These are phyloP conservation scores for Eurosta solidaginis DNA, from an alignment of 1,140 invertebrate genomes.

Conservation along the genomic window DNA sequence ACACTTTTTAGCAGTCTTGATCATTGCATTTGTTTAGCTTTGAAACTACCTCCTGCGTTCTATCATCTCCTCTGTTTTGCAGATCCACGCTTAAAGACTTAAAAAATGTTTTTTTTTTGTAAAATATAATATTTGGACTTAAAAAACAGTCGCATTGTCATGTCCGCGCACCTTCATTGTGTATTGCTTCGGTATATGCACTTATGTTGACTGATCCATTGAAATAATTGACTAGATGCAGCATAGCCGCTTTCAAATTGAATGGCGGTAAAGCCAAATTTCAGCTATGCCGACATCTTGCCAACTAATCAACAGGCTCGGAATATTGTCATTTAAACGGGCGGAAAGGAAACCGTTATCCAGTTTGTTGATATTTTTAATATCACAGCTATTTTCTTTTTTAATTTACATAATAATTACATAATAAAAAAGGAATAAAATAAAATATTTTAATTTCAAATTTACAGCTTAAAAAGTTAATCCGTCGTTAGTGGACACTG, in stretches of 20 bases:
- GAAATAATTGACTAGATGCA: conserved; percentile 59
- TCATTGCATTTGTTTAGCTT: too few relatives aligned
- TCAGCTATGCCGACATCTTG: conserved; percentile 61
- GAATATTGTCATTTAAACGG: background rate
- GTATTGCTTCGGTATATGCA: background rate
- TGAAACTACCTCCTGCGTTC: too few relatives aligned
- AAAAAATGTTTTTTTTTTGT: too few relatives aligned
- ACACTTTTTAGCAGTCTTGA: too few relatives aligned
- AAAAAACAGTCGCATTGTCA: too few relatives aligned
- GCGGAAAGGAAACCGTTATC: background rate
- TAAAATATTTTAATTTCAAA: background rate
- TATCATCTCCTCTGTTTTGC: too few relatives aligned
- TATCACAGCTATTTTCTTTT: background rate
- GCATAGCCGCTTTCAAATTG: conserved; percentile 51
- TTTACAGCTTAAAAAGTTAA: conserved; percentile 38
- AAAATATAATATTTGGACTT: too few relatives aligned
- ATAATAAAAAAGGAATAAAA: background rate
- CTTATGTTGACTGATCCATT: conserved; percentile 48
- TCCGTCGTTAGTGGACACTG: conserved; percentile 56
- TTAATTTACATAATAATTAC: background rate
- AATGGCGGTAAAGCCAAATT: conserved; percentile 37
- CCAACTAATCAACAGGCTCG: conserved; percentile 52
- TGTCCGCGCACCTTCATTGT: background rate
- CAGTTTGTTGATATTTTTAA: background rate
- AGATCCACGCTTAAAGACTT: too few relatives aligned